Percentiles rank a stretch among this genome's conserved stretches.
Evolutionary conservation across 2,113 vertebrate species (phyloP).

Genomic region (Chelonoidis abingdonii): DNA sequence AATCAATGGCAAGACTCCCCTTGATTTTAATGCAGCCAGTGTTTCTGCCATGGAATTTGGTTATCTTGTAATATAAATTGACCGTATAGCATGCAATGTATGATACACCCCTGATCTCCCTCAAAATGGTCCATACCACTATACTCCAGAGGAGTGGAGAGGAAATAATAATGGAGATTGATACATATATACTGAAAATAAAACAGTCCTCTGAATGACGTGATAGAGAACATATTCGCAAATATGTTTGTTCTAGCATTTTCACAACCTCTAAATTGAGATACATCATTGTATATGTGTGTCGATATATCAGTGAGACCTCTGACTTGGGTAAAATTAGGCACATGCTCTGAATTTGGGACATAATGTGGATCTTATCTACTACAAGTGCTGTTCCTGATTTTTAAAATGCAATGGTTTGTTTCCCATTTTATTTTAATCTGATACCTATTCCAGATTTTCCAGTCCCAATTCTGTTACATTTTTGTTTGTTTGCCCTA

Average conservation of each 20-base stretch:
- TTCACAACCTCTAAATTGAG: background rate
- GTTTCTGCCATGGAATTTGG: background rate
- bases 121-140: background rate
- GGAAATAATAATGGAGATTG: background rate
- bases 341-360: background rate
- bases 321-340: background rate
- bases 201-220: background rate
- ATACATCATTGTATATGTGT: background rate
- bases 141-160: background rate
- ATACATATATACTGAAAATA: background rate
- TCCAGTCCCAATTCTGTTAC: background rate
- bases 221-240: background rate
- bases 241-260: background rate
- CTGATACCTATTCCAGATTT: background rate
- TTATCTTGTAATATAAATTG: background rate
- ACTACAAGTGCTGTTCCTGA: background rate
- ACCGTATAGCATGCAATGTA: background rate
- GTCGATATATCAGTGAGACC: background rate
- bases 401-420: background rate
- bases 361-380: background rate
- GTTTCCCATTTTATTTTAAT: background rate
- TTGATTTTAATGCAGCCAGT: background rate
- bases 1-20: background rate
- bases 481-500: background rate
- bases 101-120: background rate